A percentile compares a stretch with the other conserved stretches of the same genome.
These are phyloP conservation scores for Pseudotriccus pelzelni DNA, from an alignment of 2,797 vertebrate species.

Conservation along the genomic window DNA sequence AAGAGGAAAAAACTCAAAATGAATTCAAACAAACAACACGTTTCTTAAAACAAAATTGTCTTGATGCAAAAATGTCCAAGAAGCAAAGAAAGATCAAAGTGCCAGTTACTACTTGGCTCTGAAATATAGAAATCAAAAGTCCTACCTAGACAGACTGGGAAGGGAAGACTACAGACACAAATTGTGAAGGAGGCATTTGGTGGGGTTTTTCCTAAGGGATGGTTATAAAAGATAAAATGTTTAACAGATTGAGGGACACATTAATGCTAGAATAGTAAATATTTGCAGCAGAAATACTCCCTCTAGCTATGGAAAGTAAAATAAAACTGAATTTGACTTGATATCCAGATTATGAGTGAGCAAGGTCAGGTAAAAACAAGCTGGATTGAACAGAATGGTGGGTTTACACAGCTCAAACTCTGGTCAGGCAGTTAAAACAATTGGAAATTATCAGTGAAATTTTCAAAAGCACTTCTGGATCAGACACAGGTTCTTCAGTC, in stretches of 20 bases:
- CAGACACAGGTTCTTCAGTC: not conserved
- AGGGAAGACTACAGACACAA: not conserved
- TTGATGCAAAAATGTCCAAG: not conserved
- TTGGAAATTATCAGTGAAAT: not conserved
- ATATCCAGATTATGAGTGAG: not conserved
- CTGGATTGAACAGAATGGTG: accelerated
- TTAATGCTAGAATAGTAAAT: not conserved
- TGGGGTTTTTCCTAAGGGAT: not conserved
- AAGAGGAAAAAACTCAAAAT: not conserved
- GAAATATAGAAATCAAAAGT: not conserved
- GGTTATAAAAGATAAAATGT: not conserved
- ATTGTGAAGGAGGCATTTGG: not conserved
- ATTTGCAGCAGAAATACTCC: not conserved
- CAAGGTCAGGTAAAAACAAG: not conserved
- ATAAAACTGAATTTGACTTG: not conserved
- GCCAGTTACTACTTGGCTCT: not conserved
- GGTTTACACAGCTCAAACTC: not conserved
- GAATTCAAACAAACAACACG: not conserved
- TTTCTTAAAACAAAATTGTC: not conserved
- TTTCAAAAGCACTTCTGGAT: not conserved
- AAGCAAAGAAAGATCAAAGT: not conserved
- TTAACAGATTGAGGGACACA: not conserved
- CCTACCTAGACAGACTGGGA: not conserved
- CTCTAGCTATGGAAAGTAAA: not conserved
- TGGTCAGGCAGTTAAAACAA: not conserved